phyloP scores from a whole-genome alignment of 2,113 vertebrate genomes.

The Ivindomyrus marchei region DNA sequence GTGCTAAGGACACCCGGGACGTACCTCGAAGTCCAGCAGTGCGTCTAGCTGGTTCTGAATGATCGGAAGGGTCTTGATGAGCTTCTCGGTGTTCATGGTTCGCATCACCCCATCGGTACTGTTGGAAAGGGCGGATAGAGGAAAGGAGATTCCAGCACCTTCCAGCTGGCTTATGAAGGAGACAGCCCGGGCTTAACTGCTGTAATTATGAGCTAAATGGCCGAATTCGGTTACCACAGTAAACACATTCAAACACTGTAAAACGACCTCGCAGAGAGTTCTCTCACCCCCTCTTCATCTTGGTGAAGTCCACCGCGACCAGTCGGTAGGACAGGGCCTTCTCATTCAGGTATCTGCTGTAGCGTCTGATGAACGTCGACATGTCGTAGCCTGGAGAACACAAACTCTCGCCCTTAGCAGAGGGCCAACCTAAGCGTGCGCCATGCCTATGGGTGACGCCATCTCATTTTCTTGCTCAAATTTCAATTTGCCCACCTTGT shows the following conservation, averaged over 20 bases:
- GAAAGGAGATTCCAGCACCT: background rate
- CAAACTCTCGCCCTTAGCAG: background rate
- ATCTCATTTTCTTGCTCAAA: background rate
- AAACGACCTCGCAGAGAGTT: background rate
- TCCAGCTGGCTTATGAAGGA: background rate
- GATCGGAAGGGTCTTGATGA: constrained; percentile 88
- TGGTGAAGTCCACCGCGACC: constrained; percentile 94
- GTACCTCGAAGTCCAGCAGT: constrained; percentile 89
- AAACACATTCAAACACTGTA: background rate
- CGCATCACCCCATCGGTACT: constrained; percentile 92
- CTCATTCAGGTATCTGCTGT: constrained; percentile 95
- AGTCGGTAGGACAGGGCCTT: constrained; percentile 93
- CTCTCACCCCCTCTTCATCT: constrained; percentile 91
- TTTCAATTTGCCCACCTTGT: constrained; percentile 69
- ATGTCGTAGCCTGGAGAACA: constrained; percentile 74
- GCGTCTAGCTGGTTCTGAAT: constrained; percentile 96
- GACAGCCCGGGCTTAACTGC: background rate
- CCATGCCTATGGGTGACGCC: background rate
- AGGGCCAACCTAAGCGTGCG: no score
- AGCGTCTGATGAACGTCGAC: constrained; percentile 88
- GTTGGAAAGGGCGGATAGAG: background rate
- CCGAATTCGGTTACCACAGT: background rate
- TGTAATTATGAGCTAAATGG: background rate
- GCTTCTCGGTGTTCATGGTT: constrained; percentile 93
- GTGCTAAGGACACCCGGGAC: constrained; percentile 38